Evolutionary conservation across 1,140 invertebrate genomes (phyloP), one percentile per base, ranked within the genome.

Genomic region (Diorhabda carinulata): DNA sequence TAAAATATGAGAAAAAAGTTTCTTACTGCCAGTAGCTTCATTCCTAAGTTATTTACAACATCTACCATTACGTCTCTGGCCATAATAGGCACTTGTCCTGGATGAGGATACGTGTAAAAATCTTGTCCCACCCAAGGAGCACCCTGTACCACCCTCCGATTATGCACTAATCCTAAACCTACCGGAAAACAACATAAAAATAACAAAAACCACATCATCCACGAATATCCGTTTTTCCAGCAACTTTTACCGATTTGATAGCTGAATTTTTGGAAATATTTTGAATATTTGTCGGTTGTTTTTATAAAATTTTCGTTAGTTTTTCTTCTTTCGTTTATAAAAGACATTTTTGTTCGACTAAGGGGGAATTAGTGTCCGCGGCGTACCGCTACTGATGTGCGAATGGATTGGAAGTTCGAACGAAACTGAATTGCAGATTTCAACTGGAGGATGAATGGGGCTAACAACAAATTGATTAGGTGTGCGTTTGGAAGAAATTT

Each of bases 31-130:
- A 92, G 83, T 66, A 92, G 85, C 74, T 86, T 88, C 63, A 91
- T 82, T 66, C 90, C 90, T 42, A 92, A 84, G 76, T 87, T 85
- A 75, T 93, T 93, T 25, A 90, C 87, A n/a, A 90, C 84, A 74
- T 93, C 91, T 9, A 90, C 88, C 89, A 93, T 92, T 56, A 89
- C 82, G 67, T 91, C 87, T 45, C 57, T 61, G 7, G 70, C 67
- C 4, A 61, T 10, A 8, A 60, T 43, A 3, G 43, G 57, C 47
- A 57, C 42, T 42, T 65, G 44, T 40, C n/a, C 64, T 9, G 64
- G 64, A 57, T 65, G 64, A 25, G 64, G 64, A 10, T 65, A 65
- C 6, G 64, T 65, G n/a, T 65, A 45, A 41, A 56, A 65, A 7
- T 65, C 40, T 9, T 65, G 47, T 9, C 64, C 64, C n/a, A 9